phyloP scores from a whole-genome alignment of 2,113 vertebrate species.

The Gymnogyps californianus region DNA sequence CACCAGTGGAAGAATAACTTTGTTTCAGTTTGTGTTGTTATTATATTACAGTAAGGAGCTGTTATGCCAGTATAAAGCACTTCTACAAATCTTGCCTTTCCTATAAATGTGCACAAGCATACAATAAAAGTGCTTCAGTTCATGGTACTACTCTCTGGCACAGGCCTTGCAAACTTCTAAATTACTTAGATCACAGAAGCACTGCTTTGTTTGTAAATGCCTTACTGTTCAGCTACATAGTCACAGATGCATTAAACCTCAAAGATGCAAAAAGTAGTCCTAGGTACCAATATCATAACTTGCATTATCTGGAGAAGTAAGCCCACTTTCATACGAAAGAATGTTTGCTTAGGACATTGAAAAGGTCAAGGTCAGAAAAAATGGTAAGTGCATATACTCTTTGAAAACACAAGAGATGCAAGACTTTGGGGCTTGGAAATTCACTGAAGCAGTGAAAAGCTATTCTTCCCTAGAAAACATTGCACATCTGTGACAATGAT shows the following conservation, averaged over 20 bases:
- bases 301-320: background rate
- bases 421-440: background rate
- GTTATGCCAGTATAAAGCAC: background rate
- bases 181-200: background rate
- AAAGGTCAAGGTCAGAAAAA: background rate
- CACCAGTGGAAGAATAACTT: background rate
- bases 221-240: background rate
- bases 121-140: background rate
- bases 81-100: background rate
- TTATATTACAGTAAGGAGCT: background rate
- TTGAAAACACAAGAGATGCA: background rate
- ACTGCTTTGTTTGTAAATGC: background rate
- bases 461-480: background rate
- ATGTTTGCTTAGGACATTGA: background rate
- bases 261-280: background rate
- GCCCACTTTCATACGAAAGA: background rate
- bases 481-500: background rate
- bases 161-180: background rate
- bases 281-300: background rate
- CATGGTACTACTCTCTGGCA: background rate
- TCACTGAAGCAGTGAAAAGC: background rate
- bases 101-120: background rate
- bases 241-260: background rate
- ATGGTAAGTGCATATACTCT: background rate
- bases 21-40: background rate